A percentile compares a stretch with the other conserved stretches of the same genome.
These are phyloP conservation scores for Cyaniris semiargus DNA, from an alignment of 2,888 invertebrate species.

Conservation along the genomic window DNA sequence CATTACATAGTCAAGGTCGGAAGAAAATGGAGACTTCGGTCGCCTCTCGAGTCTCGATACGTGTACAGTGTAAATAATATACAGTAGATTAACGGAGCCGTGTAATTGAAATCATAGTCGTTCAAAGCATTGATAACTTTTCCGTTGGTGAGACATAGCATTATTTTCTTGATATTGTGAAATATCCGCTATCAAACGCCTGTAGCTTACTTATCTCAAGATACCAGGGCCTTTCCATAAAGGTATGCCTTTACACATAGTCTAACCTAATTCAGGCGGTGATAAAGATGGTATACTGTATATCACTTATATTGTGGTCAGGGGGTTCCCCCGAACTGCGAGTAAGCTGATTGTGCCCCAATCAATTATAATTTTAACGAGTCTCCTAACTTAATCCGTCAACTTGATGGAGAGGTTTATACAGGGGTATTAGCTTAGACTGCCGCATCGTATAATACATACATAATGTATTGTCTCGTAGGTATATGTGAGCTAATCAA, in stretches of 20 bases:
- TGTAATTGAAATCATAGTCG: no score
- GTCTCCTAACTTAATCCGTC: background rate
- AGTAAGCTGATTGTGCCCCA: conserved; percentile 3
- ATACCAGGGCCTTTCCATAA: no score
- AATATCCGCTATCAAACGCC: no score
- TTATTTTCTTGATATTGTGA: background rate
- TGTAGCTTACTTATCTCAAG: no score
- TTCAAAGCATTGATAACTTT: background rate
- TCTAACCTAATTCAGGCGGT: no score
- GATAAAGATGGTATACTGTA: background rate
- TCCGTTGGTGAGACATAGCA: background rate
- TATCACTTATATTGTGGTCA: background rate
- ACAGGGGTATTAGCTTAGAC: background rate
- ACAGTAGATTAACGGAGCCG: background rate
- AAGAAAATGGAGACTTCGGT: background rate
- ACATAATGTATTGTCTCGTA: background rate
- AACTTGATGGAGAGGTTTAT: conserved; percentile 4
- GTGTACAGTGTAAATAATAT: background rate
- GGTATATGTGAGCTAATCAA: background rate
- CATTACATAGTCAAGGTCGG: background rate
- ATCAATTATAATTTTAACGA: conserved; percentile 21
- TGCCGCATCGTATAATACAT: background rate
- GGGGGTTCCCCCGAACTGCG: background rate
- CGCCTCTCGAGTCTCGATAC: background rate
- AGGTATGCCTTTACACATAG: no score